phyloP scores from a whole-genome alignment of 1,140 invertebrate genomes.

The Nebria ingens region DNA sequence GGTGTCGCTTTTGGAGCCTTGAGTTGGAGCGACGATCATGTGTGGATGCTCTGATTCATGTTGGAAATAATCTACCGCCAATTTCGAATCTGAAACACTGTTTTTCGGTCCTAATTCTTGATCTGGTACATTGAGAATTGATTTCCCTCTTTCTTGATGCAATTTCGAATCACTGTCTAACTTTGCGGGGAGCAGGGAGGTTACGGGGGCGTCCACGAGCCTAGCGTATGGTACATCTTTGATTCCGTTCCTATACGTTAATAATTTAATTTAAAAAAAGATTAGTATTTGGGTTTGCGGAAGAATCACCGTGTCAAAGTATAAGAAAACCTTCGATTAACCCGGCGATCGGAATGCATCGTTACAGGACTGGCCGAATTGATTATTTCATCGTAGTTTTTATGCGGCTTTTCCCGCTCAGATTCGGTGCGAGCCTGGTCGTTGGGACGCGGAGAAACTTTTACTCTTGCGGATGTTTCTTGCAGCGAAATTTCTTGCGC shows the following conservation, averaged over 20 bases:
- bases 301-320: slow-evolving; percentile 37
- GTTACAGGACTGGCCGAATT: slow-evolving; percentile 34
- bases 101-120: slow-evolving; percentile 45
- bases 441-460: too few species aligned
- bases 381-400: too few species aligned
- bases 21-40: neutral
- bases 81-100: slow-evolving; percentile 70
- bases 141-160: slow-evolving; percentile 54
- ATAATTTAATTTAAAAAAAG: slow-evolving; percentile 8
- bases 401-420: too few species aligned
- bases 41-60: too few species aligned
- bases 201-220: slow-evolving; percentile 55
- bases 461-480: slow-evolving; percentile 39
- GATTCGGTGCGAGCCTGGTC: too few species aligned
- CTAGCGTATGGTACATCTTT: slow-evolving; percentile 70
- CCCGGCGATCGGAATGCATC: slow-evolving; percentile 37
- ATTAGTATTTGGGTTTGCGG: slow-evolving; percentile 16
- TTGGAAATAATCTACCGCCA: slow-evolving; percentile 54
- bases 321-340: slow-evolving; percentile 52
- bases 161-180: slow-evolving; percentile 71
- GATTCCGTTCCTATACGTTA: slow-evolving; percentile 12
- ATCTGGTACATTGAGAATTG: slow-evolving; percentile 42
- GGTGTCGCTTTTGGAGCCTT: slow-evolving; percentile 28
- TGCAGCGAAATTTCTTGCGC: slow-evolving; percentile 66
- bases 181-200: slow-evolving; percentile 44